Evolutionary conservation across 2,113 vertebrate genomes (phyloP).

Genomic region (Struthio camelus): DNA sequence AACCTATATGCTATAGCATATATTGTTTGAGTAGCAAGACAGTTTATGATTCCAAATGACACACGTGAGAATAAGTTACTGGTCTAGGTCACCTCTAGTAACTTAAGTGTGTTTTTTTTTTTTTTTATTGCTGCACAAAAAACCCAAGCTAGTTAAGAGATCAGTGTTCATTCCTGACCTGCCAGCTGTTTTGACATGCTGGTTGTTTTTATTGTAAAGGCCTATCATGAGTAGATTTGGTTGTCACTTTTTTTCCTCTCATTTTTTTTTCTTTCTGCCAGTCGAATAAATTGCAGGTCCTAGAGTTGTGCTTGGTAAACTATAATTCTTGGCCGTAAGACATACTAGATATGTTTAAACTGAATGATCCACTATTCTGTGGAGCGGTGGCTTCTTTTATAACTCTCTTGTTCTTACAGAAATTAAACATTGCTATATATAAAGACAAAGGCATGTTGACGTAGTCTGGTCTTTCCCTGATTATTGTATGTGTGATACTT

Average conservation of each 20-base stretch:
- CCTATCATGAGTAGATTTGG: background rate
- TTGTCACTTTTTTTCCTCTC: background rate
- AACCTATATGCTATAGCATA: background rate
- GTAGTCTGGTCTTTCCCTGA: background rate
- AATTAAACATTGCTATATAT: background rate
- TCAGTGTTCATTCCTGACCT: background rate
- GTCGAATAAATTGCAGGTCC: constrained; percentile 4
- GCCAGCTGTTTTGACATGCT: background rate
- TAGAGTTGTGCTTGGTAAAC: background rate
- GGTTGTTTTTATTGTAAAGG: constrained; percentile 11
- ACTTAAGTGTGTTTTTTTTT: background rate
- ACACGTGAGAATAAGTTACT: background rate
- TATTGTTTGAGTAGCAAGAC: background rate
- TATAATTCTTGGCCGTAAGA: background rate
- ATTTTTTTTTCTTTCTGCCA: background rate
- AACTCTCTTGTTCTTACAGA: background rate
- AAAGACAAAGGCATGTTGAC: background rate
- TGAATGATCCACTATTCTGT: background rate
- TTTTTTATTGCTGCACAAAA: background rate
- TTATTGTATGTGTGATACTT: background rate
- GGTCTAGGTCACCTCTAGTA: background rate
- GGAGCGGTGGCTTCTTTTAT: background rate
- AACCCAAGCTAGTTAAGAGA: background rate
- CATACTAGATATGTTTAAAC: background rate
- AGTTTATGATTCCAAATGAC: background rate